phyloP scores from a whole-genome alignment of 2,113 vertebrate species.

The Podocnemis expansa region DNA sequence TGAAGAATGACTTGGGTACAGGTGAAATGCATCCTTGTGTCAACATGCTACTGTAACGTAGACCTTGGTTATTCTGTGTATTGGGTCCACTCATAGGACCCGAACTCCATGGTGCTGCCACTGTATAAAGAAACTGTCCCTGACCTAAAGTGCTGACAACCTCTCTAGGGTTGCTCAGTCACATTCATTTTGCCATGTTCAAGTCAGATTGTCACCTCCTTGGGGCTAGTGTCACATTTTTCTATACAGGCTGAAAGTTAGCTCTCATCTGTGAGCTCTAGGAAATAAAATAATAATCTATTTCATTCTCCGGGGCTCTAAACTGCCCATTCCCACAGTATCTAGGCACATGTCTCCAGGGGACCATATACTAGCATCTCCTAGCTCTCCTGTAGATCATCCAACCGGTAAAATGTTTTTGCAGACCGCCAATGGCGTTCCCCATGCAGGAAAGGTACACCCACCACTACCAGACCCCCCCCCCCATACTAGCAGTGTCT shows the following conservation, averaged over 20 bases:
- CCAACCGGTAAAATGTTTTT: fast-evolving
- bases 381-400: not conserved
- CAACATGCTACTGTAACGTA: not conserved
- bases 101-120: not conserved
- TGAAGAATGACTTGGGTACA: too few species aligned
- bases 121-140: not conserved
- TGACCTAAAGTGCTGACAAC: not conserved
- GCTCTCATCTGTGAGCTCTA: not conserved
- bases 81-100: not conserved
- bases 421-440: not conserved
- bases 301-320: too few species aligned
- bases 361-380: fast-evolving
- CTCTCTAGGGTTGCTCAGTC: not conserved
- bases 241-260: not conserved
- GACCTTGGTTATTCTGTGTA: not conserved
- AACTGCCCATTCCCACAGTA: fast-evolving
- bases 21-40: not conserved
- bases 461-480: not conserved
- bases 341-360: fast-evolving
- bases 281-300: not conserved
- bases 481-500: too few species aligned
- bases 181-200: not conserved
- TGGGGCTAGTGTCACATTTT: fast-evolving
- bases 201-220: not conserved
- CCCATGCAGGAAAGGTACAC: not conserved